phyloP scores from a whole-genome alignment of 2,888 invertebrate species.

The Pyralis farinalis region DNA sequence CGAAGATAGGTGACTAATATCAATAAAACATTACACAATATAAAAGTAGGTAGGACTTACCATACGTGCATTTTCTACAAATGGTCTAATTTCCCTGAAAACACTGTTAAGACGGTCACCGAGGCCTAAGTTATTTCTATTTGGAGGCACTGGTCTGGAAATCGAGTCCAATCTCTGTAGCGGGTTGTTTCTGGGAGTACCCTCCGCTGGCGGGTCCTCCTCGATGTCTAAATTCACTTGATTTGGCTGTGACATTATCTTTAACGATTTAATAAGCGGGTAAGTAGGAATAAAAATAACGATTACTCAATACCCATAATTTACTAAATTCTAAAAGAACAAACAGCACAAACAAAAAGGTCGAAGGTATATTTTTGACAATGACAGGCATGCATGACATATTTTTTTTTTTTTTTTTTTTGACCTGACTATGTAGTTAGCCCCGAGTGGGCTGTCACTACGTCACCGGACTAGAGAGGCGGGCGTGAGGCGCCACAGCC shows the following conservation, averaged over 20 bases:
- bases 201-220: conserved; percentile 50
- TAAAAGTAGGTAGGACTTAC: conserved; percentile 40
- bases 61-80: conserved; percentile 83
- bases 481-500: too few species aligned
- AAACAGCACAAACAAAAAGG: too few species aligned
- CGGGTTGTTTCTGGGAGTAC: conserved; percentile 45
- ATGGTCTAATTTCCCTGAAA: conserved; percentile 84
- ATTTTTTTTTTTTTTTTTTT: too few species aligned
- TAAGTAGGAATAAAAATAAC: neutral
- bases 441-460: too few species aligned
- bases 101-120: conserved; percentile 69
- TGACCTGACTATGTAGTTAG: too few species aligned
- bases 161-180: conserved; percentile 56
- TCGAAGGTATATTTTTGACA: conserved; percentile 8
- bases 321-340: conserved; percentile 35
- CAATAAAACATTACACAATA: conserved; percentile 23
- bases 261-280: conserved; percentile 10
- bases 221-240: conserved; percentile 70
- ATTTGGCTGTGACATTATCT: conserved; percentile 61
- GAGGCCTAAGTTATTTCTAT: conserved; percentile 58
- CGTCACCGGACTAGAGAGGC: too few species aligned
- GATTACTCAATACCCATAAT: conserved; percentile 23
- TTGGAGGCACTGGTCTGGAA: conserved; percentile 44
- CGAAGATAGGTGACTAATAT: conserved; percentile 14
- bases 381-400: conserved; percentile 1